A percentile compares a stretch with the other conserved stretches of the same genome.
Conservation (phyloP, 2,797 vertebrate genomes). For the Rhinichthys osculus region DNA sequence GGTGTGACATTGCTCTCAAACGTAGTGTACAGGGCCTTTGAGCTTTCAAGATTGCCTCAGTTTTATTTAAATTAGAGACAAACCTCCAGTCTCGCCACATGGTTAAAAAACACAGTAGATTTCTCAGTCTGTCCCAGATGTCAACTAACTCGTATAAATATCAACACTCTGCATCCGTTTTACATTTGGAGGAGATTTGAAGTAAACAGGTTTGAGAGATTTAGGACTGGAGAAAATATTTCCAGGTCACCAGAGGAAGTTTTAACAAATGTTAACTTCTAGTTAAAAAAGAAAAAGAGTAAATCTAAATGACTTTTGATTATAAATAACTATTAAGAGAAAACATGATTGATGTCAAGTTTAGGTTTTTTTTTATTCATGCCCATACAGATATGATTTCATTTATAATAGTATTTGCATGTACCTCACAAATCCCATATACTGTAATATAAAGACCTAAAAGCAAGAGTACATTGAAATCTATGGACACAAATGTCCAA, state of each 20-base stretch:
- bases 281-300: slow-evolving; percentile 2
- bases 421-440: slow-evolving; percentile 28
- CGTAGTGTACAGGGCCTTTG: slow-evolving; percentile 32
- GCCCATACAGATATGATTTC: slow-evolving; percentile 35
- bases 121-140: slow-evolving; percentile 20
- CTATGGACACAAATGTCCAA: neutral
- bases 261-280: slow-evolving; percentile 32
- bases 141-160: slow-evolving; percentile 22
- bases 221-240: neutral
- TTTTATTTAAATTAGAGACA: slow-evolving; percentile 44
- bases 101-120: slow-evolving; percentile 37
- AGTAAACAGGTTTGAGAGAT: slow-evolving; percentile 8
- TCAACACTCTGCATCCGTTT: slow-evolving; percentile 4
- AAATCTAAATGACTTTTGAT: slow-evolving; percentile 35
- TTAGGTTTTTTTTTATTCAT: slow-evolving; percentile 16
- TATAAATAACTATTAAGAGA: slow-evolving; percentile 44
- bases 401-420: slow-evolving; percentile 45
- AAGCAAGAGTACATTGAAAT: slow-evolving; percentile 17
- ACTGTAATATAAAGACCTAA: slow-evolving; percentile 22
- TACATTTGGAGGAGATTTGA: neutral
- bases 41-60: slow-evolving; percentile 34
- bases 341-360: slow-evolving; percentile 26
- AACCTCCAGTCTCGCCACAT: slow-evolving; percentile 41
- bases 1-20: slow-evolving; percentile 43
- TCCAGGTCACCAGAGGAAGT: slow-evolving; percentile 43